These are phyloP conservation scores for Chiridota heheva DNA, from an alignment of 35 echinoderm and acorn worm species.

Conservation along the genomic window DNA sequence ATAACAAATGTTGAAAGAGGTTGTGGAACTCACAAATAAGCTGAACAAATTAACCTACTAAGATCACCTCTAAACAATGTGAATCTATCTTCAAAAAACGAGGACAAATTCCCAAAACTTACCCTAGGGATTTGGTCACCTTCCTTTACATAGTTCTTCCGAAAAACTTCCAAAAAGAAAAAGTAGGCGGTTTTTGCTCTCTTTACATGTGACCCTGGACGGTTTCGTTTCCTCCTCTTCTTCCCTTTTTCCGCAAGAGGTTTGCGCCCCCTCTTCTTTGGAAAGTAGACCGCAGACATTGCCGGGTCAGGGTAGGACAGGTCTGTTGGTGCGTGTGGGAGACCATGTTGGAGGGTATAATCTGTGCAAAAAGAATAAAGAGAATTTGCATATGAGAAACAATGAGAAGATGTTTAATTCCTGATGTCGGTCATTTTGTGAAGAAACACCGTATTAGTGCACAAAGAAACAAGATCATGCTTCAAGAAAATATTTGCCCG, in stretches of 20 bases:
- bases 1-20: no score
- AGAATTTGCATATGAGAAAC: no score
- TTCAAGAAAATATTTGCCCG: no score
- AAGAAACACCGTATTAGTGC: no score
- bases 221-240: conserved; percentile 78
- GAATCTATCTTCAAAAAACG: background rate
- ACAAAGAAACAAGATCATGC: no score
- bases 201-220: conserved; percentile 86
- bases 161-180: conserved; percentile 87
- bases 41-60: no score
- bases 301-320: conserved; percentile 38
- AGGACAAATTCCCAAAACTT: background rate
- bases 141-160: conserved; percentile 93
- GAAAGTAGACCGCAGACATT: conserved; percentile 48
- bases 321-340: conserved; percentile 33
- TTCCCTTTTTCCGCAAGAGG: conserved; percentile 81
- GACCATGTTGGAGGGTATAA: conserved; percentile 48
- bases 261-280: conserved; percentile 74
- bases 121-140: conserved; percentile 94
- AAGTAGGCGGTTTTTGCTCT: conserved; percentile 92
- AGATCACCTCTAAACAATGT: no score
- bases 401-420: no score
- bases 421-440: no score
- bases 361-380: background rate
- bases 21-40: no score